A percentile compares a stretch with the other conserved stretches of the same genome.
Conservation (phyloP, 2,888 invertebrate species). For the Oscheius myriophilus region DNA sequence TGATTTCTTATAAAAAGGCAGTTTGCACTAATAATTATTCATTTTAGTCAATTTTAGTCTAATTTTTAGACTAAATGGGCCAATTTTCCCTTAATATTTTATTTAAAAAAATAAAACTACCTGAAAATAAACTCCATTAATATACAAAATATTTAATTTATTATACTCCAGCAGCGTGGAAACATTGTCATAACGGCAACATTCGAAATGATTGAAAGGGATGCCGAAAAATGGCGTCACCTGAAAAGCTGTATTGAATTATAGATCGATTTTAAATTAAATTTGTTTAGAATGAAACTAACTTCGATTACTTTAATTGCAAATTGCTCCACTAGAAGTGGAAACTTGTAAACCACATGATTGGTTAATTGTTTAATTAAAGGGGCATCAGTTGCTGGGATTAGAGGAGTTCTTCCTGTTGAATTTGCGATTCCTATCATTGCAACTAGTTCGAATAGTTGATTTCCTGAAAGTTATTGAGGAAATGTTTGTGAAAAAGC, state of each 20-base stretch:
- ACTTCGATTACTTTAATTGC: conserved; percentile 17
- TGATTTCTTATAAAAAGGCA: too few species aligned
- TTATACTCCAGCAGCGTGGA: neutral
- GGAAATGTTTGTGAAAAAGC: too few species aligned
- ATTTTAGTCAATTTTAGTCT: too few species aligned
- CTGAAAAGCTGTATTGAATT: too few species aligned
- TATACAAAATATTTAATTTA: neutral
- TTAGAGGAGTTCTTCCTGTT: conserved; percentile 10
- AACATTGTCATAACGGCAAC: conserved; percentile 10
- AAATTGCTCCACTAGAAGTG: conserved; percentile 12
- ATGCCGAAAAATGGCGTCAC: conserved; percentile 5
- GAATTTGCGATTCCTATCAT: conserved; percentile 23
- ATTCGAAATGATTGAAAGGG: conserved; percentile 14
- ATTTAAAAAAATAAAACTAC: neutral
- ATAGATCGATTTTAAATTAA: too few species aligned
- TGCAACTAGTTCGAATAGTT: conserved; percentile 25
- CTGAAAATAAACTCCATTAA: conserved; percentile 20
- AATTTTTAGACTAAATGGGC: too few species aligned
- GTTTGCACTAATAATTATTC: too few species aligned
- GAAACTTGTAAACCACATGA: neutral
- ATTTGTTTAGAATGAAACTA: too few species aligned
- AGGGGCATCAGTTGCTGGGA: conserved; percentile 9
- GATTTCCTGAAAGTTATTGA: conserved; percentile 16
- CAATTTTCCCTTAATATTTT: too few species aligned
- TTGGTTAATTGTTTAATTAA: conserved; percentile 5